A percentile compares a stretch with the other conserved stretches of the same genome.
Conservation (phyloP, 2,113 vertebrate species). For the Zosterops hypoxanthus region DNA sequence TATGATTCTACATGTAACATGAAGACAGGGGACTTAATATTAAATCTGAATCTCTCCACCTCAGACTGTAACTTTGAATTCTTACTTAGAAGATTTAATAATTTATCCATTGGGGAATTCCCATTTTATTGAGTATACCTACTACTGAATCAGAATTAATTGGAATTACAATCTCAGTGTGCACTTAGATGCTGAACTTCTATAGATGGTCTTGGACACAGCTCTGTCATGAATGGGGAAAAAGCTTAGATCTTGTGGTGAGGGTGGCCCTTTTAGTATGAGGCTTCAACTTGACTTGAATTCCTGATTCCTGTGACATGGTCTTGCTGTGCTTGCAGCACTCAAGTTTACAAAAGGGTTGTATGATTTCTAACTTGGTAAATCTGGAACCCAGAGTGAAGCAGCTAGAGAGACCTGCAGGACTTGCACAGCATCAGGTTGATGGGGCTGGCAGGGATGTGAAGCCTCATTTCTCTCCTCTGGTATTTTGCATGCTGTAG, state of each 20-base stretch:
- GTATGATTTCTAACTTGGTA: not conserved
- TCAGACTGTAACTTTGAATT: not conserved
- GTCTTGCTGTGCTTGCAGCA: not conserved
- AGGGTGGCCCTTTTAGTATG: not conserved
- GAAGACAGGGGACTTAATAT: not conserved
- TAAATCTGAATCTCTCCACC: not conserved
- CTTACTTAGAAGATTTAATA: not conserved
- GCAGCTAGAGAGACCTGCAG: not conserved
- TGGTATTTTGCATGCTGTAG: fast-evolving
- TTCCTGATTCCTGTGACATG: not conserved
- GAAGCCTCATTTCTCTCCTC: not conserved
- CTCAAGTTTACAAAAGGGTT: not conserved
- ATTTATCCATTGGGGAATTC: not conserved
- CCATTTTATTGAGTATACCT: not conserved
- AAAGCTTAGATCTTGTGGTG: not conserved
- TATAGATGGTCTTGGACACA: not conserved
- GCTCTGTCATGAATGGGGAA: not conserved
- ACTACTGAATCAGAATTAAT: not conserved
- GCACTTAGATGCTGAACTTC: not conserved
- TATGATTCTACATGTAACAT: not conserved
- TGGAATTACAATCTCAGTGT: not conserved
- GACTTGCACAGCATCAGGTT: not conserved
- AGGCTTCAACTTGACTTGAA: not conserved
- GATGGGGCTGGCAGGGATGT: not conserved
- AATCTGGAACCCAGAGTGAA: not conserved